Base-by-base conservation (phyloP, 2,888 invertebrate species). In the Meloe dianella region DNA sequence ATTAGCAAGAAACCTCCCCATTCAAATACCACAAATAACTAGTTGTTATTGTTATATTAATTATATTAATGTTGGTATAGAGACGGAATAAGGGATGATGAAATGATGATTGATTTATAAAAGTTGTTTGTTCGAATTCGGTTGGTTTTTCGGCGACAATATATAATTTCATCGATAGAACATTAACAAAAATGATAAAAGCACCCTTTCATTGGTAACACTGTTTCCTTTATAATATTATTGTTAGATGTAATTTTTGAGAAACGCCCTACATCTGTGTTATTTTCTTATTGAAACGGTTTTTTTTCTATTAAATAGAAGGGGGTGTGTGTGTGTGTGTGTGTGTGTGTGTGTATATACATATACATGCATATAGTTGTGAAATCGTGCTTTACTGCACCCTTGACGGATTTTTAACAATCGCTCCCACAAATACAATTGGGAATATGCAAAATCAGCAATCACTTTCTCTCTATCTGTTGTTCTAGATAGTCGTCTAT, bases 191-290 rank as follows among this genome's bases (percentile, higher is more conserved):
- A 66, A 63, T 63, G 54, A 51, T 20, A 10, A 54, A 57, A 60
- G 38, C 41, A 67, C 64, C 64, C 62, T 41, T 54, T 35, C 32
- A 20, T 17, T 47, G 61, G 59, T 64, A 62, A 68, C 68, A 65
- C 54, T 54, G 62, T 65, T 68, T 68, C 68, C 60, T 61, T 68
- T 60, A 20, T 24, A 22, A 22, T 68, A 57, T 59, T 38, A 38
- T 35, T 59, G 35, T 38, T 32, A 5, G 14, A 59, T 6, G 32
- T 58, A 68, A 68, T 68, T 64, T 56, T 51, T 17, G 20, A n/a
- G n/a, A 60, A 60, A 67, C 68, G 68, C 68, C 68, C 68, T 63
- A 63, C 68, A 68, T 68, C 68, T 68, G 68, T 58, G 68, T 68
- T 67, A 65, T 68, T 68, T 65, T 65, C 68, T 61, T 60, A 68